These are phyloP conservation scores for Lepidonotus clava DNA, from an alignment of 2,888 invertebrate genomes.

Conservation along the genomic window DNA sequence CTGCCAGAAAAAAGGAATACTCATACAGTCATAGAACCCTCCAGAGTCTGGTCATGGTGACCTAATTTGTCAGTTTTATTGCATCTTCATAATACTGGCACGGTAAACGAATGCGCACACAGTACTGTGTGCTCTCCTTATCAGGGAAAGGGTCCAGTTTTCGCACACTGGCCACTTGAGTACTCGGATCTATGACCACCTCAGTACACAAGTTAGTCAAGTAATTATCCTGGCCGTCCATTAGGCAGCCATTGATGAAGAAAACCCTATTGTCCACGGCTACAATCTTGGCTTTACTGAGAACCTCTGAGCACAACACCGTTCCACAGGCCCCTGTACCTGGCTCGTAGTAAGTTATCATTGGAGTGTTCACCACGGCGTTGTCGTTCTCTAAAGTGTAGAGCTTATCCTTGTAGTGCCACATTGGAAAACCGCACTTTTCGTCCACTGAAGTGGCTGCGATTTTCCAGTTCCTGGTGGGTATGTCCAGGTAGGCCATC, in stretches of 20 bases:
- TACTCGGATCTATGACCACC: not conserved
- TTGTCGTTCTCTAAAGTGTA: constrained; percentile 26
- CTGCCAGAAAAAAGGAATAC: too few relatives aligned
- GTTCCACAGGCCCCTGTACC: not conserved
- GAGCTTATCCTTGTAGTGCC: not conserved
- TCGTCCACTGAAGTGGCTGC: not conserved
- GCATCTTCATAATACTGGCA: not conserved
- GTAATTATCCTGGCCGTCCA: constrained; percentile 30
- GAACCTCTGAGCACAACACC: constrained; percentile 14
- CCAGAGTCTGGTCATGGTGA: too few relatives aligned
- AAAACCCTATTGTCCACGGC: not conserved
- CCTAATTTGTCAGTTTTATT: too few relatives aligned
- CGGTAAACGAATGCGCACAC: not conserved
- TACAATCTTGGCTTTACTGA: constrained; percentile 23
- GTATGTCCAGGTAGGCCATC: constrained; percentile 19
- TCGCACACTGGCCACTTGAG: not conserved
- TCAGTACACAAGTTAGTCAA: constrained; percentile 11
- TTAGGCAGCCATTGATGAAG: constrained; percentile 31
- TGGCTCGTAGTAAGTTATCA: constrained; percentile 40
- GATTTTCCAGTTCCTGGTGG: not conserved
- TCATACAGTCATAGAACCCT: too few relatives aligned
- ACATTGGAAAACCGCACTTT: constrained; percentile 42
- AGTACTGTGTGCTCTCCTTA: constrained; percentile 37
- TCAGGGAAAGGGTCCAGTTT: not conserved
- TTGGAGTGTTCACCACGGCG: constrained; percentile 23